A percentile compares a stretch with the other conserved stretches of the same genome.
These are phyloP conservation scores for Pluvialis apricaria DNA, from an alignment of 2,113 vertebrate genomes.

Conservation along the genomic window DNA sequence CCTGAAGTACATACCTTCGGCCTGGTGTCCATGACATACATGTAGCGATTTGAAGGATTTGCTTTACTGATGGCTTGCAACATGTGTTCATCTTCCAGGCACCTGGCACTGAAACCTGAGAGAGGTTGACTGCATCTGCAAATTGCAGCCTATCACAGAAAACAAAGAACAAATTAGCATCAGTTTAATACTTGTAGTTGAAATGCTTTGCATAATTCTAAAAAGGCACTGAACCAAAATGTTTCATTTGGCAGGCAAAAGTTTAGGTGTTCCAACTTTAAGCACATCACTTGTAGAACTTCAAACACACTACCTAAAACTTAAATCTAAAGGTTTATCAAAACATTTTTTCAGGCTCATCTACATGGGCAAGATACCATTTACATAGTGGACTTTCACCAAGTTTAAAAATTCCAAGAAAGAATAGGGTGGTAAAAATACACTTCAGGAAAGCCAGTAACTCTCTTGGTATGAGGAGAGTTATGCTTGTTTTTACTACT, in stretches of 20 bases:
- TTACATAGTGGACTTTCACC: not conserved
- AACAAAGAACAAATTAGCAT: not conserved
- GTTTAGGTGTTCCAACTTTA: not conserved
- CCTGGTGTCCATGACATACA: conserved; percentile 97
- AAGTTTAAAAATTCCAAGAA: not conserved
- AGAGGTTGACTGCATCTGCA: conserved; percentile 97
- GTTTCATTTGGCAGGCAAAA: not conserved
- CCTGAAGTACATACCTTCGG: conserved; percentile 81
- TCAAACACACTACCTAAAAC: not conserved
- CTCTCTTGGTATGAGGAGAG: not conserved
- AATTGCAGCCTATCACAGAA: conserved; percentile 84
- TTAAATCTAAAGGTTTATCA: not conserved
- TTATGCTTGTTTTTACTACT: not conserved
- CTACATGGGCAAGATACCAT: not conserved
- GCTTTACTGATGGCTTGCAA: conserved; percentile 95
- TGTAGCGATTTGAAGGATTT: conserved; percentile 87
- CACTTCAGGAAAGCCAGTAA: not conserved
- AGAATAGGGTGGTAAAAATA: not conserved
- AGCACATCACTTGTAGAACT: not conserved
- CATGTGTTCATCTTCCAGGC: conserved; percentile 95
- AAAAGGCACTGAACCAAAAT: not conserved
- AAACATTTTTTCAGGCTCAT: not conserved
- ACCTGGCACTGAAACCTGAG: conserved; percentile 96
- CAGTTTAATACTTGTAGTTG: not conserved
- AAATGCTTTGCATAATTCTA: not conserved